These are phyloP conservation scores for Channa maculata DNA, from an alignment of 2,113 vertebrate genomes.

Conservation along the genomic window DNA sequence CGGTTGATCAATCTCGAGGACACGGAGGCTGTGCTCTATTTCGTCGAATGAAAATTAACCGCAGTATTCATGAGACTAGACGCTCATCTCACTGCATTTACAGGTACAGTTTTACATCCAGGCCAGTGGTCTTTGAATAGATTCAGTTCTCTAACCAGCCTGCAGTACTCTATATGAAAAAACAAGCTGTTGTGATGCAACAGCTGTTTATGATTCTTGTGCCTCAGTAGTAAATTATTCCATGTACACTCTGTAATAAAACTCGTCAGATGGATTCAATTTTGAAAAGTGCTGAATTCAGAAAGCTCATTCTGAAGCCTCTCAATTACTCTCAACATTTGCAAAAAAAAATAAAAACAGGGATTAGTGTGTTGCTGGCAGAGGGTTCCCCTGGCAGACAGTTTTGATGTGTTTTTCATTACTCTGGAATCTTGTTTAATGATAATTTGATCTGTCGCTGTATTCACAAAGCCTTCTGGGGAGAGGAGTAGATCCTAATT, in stretches of 20 bases:
- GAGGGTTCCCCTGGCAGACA: constrained; percentile 57
- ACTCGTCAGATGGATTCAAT: constrained; percentile 55
- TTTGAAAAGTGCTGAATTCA: constrained; percentile 33
- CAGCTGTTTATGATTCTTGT: constrained; percentile 1
- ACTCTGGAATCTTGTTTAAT: constrained; percentile 56
- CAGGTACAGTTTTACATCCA: constrained; percentile 62
- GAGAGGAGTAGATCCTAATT: constrained; percentile 55
- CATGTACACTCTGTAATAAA: constrained; percentile 29
- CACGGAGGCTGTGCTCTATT: constrained; percentile 67
- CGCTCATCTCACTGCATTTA: constrained; percentile 51
- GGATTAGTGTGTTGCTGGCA: constrained; percentile 56
- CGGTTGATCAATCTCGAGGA: constrained; percentile 56
- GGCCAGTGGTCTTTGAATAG: not conserved
- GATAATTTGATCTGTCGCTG: constrained; percentile 63
- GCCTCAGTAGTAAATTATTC: constrained; percentile 28
- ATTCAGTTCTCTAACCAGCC: not conserved
- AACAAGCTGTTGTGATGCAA: not conserved
- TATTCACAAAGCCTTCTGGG: constrained; percentile 50
- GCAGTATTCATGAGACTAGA: constrained; percentile 74
- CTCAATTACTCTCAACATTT: constrained; percentile 53
- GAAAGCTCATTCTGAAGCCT: constrained; percentile 31
- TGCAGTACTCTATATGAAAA: too few relatives aligned
- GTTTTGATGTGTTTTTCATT: constrained; percentile 68
- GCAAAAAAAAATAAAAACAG: constrained; percentile 12
- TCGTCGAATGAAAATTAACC: constrained; percentile 75